Percentiles rank a stretch among this genome's conserved stretches.
Evolutionary conservation across 2,888 invertebrate species (phyloP).

Genomic region (Neoscelio sp.): DNA sequence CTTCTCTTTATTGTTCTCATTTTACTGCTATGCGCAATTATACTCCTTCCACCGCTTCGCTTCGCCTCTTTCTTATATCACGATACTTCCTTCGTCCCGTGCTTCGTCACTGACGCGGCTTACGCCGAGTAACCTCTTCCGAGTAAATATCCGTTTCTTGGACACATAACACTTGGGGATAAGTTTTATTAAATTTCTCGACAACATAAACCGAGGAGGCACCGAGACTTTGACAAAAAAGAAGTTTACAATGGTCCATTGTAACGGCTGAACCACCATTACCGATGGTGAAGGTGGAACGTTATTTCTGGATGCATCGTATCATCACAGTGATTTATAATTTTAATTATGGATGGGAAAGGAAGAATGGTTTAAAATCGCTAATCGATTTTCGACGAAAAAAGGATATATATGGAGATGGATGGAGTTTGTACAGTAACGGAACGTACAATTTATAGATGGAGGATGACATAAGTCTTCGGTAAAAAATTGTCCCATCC

Average conservation of each 20-base stretch:
- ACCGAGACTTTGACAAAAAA: constrained; percentile 40
- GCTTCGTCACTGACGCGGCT: constrained; percentile 46
- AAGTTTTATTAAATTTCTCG: constrained; percentile 66
- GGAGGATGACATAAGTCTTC: constrained; percentile 28
- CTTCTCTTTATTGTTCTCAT: constrained; percentile 65
- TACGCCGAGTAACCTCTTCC: constrained; percentile 57
- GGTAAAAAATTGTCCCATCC: too few relatives aligned
- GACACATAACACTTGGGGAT: constrained; percentile 60
- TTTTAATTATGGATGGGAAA: constrained; percentile 52
- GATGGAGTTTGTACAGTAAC: too few relatives aligned
- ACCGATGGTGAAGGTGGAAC: constrained; percentile 27
- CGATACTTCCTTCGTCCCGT: constrained; percentile 41
- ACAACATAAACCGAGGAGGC: constrained; percentile 31
- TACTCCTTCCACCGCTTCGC: constrained; percentile 57
- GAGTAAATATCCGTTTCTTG: constrained; percentile 67
- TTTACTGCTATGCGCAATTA: constrained; percentile 68
- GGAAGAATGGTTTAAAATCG: constrained; percentile 48
- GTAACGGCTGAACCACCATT: constrained; percentile 23
- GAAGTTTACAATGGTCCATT: constrained; percentile 40
- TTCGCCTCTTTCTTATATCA: constrained; percentile 63
- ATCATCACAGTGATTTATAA: constrained; percentile 60
- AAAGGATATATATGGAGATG: too few relatives aligned
- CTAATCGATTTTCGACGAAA: constrained; percentile 32
- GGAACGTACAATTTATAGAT: constrained; percentile 39
- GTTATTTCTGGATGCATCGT: constrained; percentile 5